Percentiles rank a stretch among this genome's conserved stretches.
Conservation (phyloP, 2,113 vertebrate genomes). For the Ptychochromis oligacanthus region DNA sequence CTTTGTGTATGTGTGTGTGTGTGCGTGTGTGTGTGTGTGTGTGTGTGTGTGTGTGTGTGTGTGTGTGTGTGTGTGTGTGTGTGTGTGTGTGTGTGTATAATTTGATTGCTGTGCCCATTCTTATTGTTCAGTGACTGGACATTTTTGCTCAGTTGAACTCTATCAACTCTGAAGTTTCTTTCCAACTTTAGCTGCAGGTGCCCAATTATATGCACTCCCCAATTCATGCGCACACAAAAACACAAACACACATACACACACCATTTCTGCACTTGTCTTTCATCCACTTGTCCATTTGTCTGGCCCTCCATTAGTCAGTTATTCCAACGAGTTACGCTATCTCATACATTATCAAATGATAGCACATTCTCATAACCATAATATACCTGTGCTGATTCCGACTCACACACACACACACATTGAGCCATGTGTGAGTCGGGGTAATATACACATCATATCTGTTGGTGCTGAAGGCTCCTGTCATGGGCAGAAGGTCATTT, state of each 20-base stretch:
- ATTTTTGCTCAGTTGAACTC: slow-evolving; percentile 13
- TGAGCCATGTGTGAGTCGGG: too few species aligned
- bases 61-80: background rate
- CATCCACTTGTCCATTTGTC: slow-evolving; percentile 41
- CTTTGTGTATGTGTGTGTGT: too few species aligned
- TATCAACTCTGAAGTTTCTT: slow-evolving; percentile 1
- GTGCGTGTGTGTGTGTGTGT: too few species aligned
- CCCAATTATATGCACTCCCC: background rate
- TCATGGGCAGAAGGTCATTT: slow-evolving; percentile 66
- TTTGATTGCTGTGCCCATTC: background rate
- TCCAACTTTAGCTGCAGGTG: slow-evolving; percentile 4
- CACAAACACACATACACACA: background rate
- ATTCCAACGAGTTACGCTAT: slow-evolving; percentile 31
- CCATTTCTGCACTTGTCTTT: slow-evolving; percentile 37
- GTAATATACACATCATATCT: slow-evolving; percentile 65
- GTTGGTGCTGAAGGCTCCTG: slow-evolving; percentile 69
- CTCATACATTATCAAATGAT: slow-evolving; percentile 52
- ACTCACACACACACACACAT: background rate
- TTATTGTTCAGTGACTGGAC: slow-evolving; percentile 5
- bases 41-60: too few species aligned
- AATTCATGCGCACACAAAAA: background rate
- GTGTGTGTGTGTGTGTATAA: background rate
- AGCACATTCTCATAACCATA: slow-evolving; percentile 53
- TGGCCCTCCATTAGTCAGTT: slow-evolving; percentile 36
- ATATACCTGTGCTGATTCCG: slow-evolving; percentile 34